A percentile compares a stretch with the other conserved stretches of the same genome.
These are phyloP conservation scores for Pogonocherus hispidulus DNA, from an alignment of 2,888 invertebrate genomes.

Conservation along the genomic window DNA sequence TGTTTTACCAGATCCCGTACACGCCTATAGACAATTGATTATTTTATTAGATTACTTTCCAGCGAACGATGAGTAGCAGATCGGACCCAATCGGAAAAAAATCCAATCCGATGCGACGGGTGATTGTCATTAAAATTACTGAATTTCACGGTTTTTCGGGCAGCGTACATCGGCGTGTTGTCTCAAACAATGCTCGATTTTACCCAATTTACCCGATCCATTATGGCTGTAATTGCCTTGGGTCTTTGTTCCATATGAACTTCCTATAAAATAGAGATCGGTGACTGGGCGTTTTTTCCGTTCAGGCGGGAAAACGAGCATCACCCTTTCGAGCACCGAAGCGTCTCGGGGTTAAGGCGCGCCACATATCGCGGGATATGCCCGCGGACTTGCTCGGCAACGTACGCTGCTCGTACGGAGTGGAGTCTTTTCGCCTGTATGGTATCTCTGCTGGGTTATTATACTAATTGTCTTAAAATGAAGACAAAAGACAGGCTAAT, in stretches of 20 bases:
- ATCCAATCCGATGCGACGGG: constrained; percentile 26
- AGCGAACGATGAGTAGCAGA: constrained; percentile 2
- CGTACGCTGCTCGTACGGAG: no score
- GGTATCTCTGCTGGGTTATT: no score
- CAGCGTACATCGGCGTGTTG: constrained; percentile 47
- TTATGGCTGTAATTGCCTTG: constrained; percentile 49
- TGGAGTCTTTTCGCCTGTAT: no score
- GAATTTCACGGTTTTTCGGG: constrained; percentile 51
- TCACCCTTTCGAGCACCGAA: neutral
- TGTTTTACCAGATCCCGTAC: no score
- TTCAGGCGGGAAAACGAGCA: neutral
- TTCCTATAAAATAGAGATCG: constrained; percentile 41
- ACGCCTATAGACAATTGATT: constrained; percentile 16
- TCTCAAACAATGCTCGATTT: constrained; percentile 51
- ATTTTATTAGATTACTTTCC: constrained; percentile 17
- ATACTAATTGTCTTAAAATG: no score
- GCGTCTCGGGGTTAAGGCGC: no score
- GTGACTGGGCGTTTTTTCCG: constrained; percentile 15
- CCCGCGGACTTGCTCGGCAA: no score
- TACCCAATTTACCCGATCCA: constrained; percentile 51
- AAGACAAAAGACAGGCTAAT: no score
- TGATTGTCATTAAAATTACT: constrained; percentile 49
- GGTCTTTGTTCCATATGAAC: constrained; percentile 48
- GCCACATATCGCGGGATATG: neutral
- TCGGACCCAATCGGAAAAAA: constrained; percentile 17